Evolutionary conservation across 1,140 invertebrate species (phyloP).

Genomic region (Caenorhabditis latens): DNA sequence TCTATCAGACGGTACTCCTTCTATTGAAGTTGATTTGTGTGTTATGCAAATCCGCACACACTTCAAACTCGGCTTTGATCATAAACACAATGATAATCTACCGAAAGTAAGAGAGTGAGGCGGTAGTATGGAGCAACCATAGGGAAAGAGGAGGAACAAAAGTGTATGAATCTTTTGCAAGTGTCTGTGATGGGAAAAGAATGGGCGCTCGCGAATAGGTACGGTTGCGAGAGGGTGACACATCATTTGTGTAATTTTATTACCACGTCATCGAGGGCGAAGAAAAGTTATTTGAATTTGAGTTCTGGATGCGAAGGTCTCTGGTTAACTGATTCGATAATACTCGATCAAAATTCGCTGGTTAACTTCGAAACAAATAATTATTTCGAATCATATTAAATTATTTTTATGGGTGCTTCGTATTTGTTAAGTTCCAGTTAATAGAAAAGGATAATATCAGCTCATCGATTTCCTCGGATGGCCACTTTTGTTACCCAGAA

Average conservation of each 20-base stretch:
- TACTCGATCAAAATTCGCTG: too few relatives aligned
- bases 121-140: not conserved
- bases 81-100: conserved; percentile 49
- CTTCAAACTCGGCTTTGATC: conserved; percentile 51
- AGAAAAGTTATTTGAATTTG: not conserved
- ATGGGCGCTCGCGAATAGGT: not conserved
- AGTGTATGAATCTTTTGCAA: not conserved
- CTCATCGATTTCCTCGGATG: too few relatives aligned
- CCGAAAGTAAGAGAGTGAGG: not conserved
- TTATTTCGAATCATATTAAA: too few relatives aligned
- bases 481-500: too few relatives aligned
- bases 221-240: conserved; percentile 4
- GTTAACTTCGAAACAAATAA: too few relatives aligned
- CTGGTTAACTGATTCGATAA: too few relatives aligned
- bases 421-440: too few relatives aligned
- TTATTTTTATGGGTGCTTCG: too few relatives aligned
- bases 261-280: not conserved
- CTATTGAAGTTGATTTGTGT: not conserved
- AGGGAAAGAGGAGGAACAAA: not conserved
- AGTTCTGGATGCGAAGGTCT: too few relatives aligned
- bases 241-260: conserved; percentile 24
- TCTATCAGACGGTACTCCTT: not conserved
- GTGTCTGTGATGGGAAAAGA: not conserved
- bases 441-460: too few relatives aligned
- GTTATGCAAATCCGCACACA: conserved; percentile 46